These are phyloP conservation scores for Heliconius melpomene DNA, from an alignment of 1,140 invertebrate species.

Conservation along the genomic window DNA sequence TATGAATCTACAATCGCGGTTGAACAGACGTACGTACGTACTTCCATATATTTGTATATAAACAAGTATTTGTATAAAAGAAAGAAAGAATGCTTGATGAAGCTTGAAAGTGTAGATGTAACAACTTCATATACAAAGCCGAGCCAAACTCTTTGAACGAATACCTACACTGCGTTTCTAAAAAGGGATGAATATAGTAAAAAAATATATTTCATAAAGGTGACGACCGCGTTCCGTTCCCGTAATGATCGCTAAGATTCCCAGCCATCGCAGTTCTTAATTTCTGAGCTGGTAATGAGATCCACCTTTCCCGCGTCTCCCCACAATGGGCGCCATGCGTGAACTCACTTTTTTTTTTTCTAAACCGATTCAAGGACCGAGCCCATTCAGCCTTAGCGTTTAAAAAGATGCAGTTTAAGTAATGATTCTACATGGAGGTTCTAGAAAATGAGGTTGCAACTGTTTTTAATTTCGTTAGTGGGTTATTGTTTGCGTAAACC, in stretches of 20 bases:
- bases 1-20: not conserved
- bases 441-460: conserved; percentile 59
- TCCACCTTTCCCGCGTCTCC: conserved; percentile 65
- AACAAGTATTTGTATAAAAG: conserved; percentile 22
- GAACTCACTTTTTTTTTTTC: conserved; percentile 64
- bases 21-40: not conserved
- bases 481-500: conserved; percentile 54
- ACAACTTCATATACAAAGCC: conserved; percentile 40
- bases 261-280: conserved; percentile 66
- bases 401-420: conserved; percentile 76
- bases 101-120: conserved; percentile 35
- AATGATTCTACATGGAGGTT: conserved; percentile 67
- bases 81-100: conserved; percentile 40
- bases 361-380: conserved; percentile 69
- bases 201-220: conserved; percentile 59
- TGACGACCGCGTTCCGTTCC: conserved; percentile 48
- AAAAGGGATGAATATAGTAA: conserved; percentile 51
- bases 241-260: conserved; percentile 74
- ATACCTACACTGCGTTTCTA: conserved; percentile 49
- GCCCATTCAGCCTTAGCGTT: conserved; percentile 69
- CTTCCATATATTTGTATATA: not conserved
- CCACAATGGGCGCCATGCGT: conserved; percentile 69
- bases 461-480: conserved; percentile 76
- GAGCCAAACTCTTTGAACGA: conserved; percentile 39
- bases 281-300: conserved; percentile 73